phyloP scores from a whole-genome alignment of 2,888 invertebrate genomes.

The Cyaniris semiargus region DNA sequence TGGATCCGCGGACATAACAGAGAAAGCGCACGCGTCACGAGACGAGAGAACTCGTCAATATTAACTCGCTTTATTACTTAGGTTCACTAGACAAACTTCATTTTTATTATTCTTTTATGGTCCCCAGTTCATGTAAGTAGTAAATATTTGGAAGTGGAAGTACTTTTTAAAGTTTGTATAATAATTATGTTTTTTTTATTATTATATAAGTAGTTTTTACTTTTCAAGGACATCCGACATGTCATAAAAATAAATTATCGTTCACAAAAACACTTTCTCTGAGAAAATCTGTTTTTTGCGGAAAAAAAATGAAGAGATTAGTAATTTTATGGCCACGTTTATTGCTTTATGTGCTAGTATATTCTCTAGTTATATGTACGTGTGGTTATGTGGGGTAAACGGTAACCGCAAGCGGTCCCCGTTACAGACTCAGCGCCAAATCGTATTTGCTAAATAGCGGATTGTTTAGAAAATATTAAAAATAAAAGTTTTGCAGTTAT shows the following conservation, averaged over 20 bases:
- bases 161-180: neutral
- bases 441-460: slow-evolving; percentile 19
- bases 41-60: slow-evolving; percentile 53
- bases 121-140: neutral
- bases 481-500: slow-evolving; percentile 3
- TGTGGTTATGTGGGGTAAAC: slow-evolving; percentile 26
- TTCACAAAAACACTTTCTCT: neutral
- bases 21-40: slow-evolving; percentile 53
- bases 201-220: neutral
- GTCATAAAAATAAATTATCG: neutral
- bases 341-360: neutral
- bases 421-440: slow-evolving; percentile 30
- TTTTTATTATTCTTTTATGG: slow-evolving; percentile 19
- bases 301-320: neutral
- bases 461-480: slow-evolving; percentile 11
- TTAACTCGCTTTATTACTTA: slow-evolving; percentile 43
- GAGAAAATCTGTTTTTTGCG: neutral
- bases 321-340: neutral
- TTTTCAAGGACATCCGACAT: neutral
- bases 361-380: slow-evolving; percentile 7
- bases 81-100: slow-evolving; percentile 5
- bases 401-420: slow-evolving; percentile 25
- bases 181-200: neutral
- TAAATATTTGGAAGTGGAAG: neutral
- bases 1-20: slow-evolving; percentile 40